phyloP scores from a whole-genome alignment of 2,888 invertebrate species.

The Cantharis flavilabris region DNA sequence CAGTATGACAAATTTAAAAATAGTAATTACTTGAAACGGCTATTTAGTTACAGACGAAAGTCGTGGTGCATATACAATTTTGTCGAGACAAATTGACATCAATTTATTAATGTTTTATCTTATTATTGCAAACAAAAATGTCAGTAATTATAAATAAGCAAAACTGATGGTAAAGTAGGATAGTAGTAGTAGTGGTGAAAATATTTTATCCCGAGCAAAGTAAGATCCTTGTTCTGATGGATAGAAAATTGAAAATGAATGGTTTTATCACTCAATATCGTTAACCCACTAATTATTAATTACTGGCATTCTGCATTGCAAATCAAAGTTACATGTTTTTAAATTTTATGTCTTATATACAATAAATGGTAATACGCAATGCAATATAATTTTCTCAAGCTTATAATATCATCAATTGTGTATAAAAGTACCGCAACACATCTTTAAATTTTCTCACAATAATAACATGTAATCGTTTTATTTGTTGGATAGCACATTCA shows the following conservation, averaged over 20 bases:
- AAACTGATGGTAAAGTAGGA: too few species aligned
- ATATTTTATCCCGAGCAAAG: too few species aligned
- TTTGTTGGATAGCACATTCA: not conserved
- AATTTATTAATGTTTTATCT: not conserved
- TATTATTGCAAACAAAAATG: too few species aligned
- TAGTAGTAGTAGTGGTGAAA: too few species aligned
- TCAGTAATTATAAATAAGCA: not conserved
- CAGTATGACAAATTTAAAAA: not conserved
- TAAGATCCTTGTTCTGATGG: too few species aligned
- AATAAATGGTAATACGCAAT: not conserved
- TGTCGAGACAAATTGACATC: not conserved
- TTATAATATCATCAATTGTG: constrained; percentile 4
- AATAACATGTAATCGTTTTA: not conserved
- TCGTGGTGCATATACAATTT: not conserved
- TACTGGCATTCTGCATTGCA: not conserved
- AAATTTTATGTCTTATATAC: not conserved
- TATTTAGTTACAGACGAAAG: not conserved
- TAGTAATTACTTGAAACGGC: not conserved
- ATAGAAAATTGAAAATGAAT: too few species aligned
- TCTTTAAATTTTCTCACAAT: constrained; percentile 9
- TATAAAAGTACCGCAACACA: constrained; percentile 7
- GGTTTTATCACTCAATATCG: not conserved
- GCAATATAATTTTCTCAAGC: constrained; percentile 9
- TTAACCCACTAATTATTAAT: not conserved
- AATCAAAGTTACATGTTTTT: not conserved